Evolutionary conservation across 2,888 invertebrate genomes (phyloP).

Genomic region (Cordilura impudica): DNA sequence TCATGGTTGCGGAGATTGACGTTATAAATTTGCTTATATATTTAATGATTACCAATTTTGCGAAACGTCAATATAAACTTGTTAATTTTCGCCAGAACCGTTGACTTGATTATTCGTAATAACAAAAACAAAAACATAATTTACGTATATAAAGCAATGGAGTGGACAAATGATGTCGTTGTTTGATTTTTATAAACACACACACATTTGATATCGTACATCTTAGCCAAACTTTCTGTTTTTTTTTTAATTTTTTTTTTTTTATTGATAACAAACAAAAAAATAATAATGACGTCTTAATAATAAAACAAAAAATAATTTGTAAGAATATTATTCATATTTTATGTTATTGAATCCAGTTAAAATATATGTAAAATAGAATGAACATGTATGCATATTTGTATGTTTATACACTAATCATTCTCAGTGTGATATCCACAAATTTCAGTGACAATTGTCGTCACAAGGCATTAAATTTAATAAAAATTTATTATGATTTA

Average conservation of each 20-base stretch:
- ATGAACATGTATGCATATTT: no score
- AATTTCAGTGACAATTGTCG: conserved; percentile 62
- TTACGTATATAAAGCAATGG: not conserved
- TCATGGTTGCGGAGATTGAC: not conserved
- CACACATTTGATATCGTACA: not conserved
- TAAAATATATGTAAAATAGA: not conserved
- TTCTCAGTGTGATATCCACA: not conserved
- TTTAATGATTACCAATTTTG: not conserved
- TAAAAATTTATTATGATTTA: conserved; percentile 64
- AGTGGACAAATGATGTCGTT: not conserved
- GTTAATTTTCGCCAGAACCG: not conserved
- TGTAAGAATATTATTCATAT: no score
- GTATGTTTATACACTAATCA: not conserved
- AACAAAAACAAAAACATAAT: not conserved
- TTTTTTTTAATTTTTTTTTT: not conserved
- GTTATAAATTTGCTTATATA: conserved; percentile 2
- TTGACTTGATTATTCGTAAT: not conserved
- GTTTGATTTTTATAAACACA: not conserved
- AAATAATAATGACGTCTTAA: not conserved
- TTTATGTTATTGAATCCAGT: no score
- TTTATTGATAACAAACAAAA: not conserved
- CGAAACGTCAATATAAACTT: conserved; percentile 4
- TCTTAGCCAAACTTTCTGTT: not conserved
- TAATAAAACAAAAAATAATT: no score
- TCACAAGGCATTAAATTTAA: conserved; percentile 64